These are phyloP conservation scores for Centruroides sculpturatus DNA, from an alignment of 1,140 invertebrate species.

Conservation along the genomic window DNA sequence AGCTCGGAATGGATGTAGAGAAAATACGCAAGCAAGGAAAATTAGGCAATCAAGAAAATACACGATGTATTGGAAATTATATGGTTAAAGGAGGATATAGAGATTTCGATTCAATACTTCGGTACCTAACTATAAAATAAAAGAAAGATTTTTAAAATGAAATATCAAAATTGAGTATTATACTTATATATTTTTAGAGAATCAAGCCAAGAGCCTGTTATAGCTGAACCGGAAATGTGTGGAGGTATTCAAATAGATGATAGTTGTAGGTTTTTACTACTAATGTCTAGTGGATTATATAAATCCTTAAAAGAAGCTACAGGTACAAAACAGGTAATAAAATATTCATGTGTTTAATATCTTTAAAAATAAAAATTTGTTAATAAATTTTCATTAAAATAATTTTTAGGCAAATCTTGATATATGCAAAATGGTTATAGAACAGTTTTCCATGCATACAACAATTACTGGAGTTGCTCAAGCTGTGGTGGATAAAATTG, in stretches of 20 bases:
- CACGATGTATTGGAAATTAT: constrained; percentile 74
- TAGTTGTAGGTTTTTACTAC: constrained; percentile 62
- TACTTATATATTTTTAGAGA: constrained; percentile 21
- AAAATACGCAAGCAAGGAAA: constrained; percentile 41
- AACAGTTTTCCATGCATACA: constrained; percentile 62
- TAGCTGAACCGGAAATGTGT: constrained; percentile 65
- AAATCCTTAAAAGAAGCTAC: constrained; percentile 68
- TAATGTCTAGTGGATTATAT: constrained; percentile 72
- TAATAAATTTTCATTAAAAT: too few relatives aligned
- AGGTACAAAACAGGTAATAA: constrained; percentile 36
- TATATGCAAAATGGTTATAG: constrained; percentile 58
- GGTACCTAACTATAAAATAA: constrained; percentile 18
- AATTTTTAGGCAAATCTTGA: constrained; percentile 52
- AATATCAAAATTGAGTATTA: background rate
- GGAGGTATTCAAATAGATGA: constrained; percentile 63
- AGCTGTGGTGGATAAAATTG: constrained; percentile 70
- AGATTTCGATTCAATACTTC: constrained; percentile 50
- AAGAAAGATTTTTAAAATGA: background rate
- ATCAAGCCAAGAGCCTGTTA: constrained; percentile 59
- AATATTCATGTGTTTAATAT: background rate
- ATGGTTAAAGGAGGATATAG: constrained; percentile 70
- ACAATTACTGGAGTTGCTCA: constrained; percentile 70
- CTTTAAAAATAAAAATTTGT: too few relatives aligned
- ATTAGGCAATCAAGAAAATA: constrained; percentile 37
- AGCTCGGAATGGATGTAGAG: constrained; percentile 50